Evolutionary conservation across 1,140 invertebrate species (phyloP).

Genomic region (Anoplolepis gracilipes): DNA sequence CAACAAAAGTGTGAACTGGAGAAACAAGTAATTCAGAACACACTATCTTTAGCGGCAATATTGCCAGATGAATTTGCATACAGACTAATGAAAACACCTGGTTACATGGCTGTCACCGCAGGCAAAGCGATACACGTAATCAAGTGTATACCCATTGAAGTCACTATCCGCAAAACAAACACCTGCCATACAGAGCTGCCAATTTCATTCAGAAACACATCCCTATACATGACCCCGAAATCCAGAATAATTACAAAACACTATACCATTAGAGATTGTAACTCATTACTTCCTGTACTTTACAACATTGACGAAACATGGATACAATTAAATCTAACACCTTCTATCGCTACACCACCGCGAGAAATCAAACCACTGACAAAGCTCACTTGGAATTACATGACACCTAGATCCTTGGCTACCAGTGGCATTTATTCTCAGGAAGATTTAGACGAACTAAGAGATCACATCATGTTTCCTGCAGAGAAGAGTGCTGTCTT

Average conservation of each 20-base stretch:
- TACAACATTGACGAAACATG: conserved; percentile 16
- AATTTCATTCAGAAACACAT: conserved; percentile 30
- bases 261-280: background rate
- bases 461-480: conserved; percentile 60
- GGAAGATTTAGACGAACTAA: conserved; percentile 42
- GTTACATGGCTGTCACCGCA: conserved; percentile 58
- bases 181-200: conserved; percentile 67
- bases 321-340: conserved; percentile 15
- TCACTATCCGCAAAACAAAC: conserved; percentile 13
- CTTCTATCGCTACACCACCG: background rate
- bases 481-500: background rate
- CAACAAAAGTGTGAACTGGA: conserved; percentile 9
- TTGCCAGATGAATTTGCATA: conserved; percentile 67
- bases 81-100: conserved; percentile 63
- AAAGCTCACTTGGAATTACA: background rate
- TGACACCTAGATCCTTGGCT: background rate
- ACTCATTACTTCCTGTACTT: background rate
- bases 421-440: background rate
- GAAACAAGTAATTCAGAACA: conserved; percentile 28
- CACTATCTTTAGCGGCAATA: conserved; percentile 25
- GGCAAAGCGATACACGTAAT: background rate
- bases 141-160: conserved; percentile 56
- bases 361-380: background rate
- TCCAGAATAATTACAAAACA: conserved; percentile 56
- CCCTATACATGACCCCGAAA: conserved; percentile 55